Evolutionary conservation across 1,140 invertebrate species (phyloP), one percentile per base, ranked within the genome.

Genomic region (Drosophila bocki): DNA sequence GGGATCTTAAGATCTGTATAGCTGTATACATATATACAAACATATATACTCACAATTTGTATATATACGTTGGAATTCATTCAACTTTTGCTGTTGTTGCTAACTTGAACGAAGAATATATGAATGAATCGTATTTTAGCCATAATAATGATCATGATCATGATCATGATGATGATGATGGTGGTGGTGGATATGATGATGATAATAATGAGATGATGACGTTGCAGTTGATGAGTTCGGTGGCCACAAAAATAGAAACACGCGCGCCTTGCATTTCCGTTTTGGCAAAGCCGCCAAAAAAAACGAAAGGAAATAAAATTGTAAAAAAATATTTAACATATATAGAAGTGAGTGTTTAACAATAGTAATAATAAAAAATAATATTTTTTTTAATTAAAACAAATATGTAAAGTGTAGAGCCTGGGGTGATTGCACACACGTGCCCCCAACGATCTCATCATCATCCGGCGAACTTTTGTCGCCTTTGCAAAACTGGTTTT

Each of bases 231-330:
- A 35, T 56, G 48, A 53, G 54, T 75, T 63, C 67, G 82, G 80
- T 65, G 69, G 65, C 76, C 85, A 62, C 62, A 75, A 70, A 88
- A 88, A 90, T 88, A 88, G 84, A 72, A 68, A 70, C 78, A 85
- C 77, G 74, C 77, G 77, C 77, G 60, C 37, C 59, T 54, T 88
- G 85, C 85, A 88, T 84, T 88, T 88, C 84, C 85, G 84, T 88
- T 88, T 88, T 88, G 84, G 80, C 85, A 88, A 45, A 11, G 15
- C 32, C 9, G 22, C 47, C 35, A 53, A 12, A 17, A 32, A 41
- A 19, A 35, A 12, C 9, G 9, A 47, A 35, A 56, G 35, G 53
- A 39, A 53, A 62, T 39, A 39, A 39, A 62, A 39, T 4, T 22
- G 39, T 13, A 37, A 62, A 29, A 39, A 39, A 62, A 39, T 7